A percentile compares a stretch with the other conserved stretches of the same genome.
Evolutionary conservation across 1,140 invertebrate species (phyloP).

Genomic region (Globodera ellingtonae): DNA sequence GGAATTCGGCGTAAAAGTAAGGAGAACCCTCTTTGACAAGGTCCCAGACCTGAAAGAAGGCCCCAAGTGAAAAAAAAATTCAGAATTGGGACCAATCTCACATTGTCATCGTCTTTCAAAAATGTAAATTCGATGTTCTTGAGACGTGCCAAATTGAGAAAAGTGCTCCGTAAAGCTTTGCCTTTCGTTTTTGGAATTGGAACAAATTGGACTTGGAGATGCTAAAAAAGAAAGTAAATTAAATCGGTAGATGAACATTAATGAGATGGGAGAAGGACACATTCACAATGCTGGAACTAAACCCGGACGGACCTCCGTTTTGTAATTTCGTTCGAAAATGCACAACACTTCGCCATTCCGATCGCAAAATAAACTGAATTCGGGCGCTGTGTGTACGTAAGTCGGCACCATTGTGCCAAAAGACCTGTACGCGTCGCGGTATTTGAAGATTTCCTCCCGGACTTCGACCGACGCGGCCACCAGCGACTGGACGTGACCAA

Average conservation of each 20-base stretch:
- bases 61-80: conserved; percentile 24
- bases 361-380: conserved; percentile 76
- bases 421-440: conserved; percentile 72
- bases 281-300: neutral
- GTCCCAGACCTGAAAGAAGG: conserved; percentile 60
- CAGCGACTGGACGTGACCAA: conserved; percentile 78
- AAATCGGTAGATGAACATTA: neutral
- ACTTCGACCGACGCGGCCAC: conserved; percentile 77
- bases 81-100: conserved; percentile 3
- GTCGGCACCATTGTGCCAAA: neutral
- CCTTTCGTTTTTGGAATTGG: conserved; percentile 73
- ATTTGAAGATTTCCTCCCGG: conserved; percentile 78
- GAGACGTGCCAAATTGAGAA: conserved; percentile 77
- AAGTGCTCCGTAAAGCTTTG: conserved; percentile 49
- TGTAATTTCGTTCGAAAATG: conserved; percentile 92
- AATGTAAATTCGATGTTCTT: conserved; percentile 66
- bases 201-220: conserved; percentile 67
- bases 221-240: conserved; percentile 73
- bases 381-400: neutral
- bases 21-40: conserved; percentile 76
- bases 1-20: conserved; percentile 85
- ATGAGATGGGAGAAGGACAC: too few species aligned
- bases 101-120: conserved; percentile 54
- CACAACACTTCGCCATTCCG: conserved; percentile 75
- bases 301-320: conserved; percentile 68